Base-by-base conservation (phyloP, 1,140 invertebrate species). In the Bombus sibiricus region DNA sequence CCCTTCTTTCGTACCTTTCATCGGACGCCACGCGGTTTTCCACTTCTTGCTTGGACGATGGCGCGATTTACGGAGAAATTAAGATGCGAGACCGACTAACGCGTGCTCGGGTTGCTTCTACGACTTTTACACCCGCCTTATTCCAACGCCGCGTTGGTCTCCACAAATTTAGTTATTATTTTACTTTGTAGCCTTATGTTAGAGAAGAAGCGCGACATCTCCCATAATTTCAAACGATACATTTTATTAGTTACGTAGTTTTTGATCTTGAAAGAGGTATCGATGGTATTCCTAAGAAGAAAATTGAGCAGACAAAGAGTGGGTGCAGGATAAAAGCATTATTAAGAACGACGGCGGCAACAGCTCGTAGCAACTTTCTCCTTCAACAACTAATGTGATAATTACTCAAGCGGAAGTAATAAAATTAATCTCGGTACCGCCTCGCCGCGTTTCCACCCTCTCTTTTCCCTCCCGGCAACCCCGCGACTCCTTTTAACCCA, bases 381-480 rank as follows among this genome's bases (percentile, higher is more conserved):
- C 62, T n/a, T 32, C 73, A 66, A 32, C 71, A 90, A 91, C 89
- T 92, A 91, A 92, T 91, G 91, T 89, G 90, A 92, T 92, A 92
- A 92, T 92, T 91, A 91, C 91, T 91, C 88, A 81, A 86, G 88
- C 89, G 91, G 91, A 91, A 91, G 89, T 92, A 92, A 92, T 92
- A 91, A 92, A 92, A 92, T 92, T 92, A 92, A 92, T 92, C 87
- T 92, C 87, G 73, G 79, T 34, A 84, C 86, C 71, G 79, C 87
- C 81, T 83, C 64, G 66, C 10, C 79, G 71, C 69, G 71, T 74
- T 75, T 81, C 79, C 71, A 80, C 39, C 83, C 82, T 2, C 43
- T 32, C 28, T 34, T 10, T 18, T 34, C 10, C 41, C 43, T 37
- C 34, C 66, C 25, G 28, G 32, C 81, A 76, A 66, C 72, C 32